These are phyloP conservation scores for Caenorhabditis angaria DNA, from an alignment of 2,888 invertebrate species.

Conservation along the genomic window DNA sequence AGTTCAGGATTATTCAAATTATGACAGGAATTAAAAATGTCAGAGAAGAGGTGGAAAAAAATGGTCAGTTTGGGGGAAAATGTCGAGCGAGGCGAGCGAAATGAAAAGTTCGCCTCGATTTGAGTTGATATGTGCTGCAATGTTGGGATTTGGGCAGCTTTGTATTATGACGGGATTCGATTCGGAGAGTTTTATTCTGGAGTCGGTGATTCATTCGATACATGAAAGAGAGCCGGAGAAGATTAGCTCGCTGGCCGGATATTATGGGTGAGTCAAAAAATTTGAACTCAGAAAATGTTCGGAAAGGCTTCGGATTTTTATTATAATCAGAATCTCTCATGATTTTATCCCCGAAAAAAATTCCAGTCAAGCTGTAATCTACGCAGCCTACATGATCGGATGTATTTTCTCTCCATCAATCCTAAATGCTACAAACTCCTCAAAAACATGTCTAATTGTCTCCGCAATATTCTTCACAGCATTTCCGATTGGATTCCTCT, in stretches of 20 bases:
- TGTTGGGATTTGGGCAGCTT: constrained; percentile 55
- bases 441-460: constrained; percentile 30
- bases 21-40: no score
- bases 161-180: constrained; percentile 54
- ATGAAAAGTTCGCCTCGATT: constrained; percentile 6
- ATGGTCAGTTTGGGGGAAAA: no score
- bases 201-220: constrained; percentile 57
- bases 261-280: constrained; percentile 50
- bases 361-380: constrained; percentile 49
- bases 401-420: constrained; percentile 48
- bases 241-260: constrained; percentile 53
- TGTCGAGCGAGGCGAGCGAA: no score
- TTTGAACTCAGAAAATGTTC: no score
- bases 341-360: not conserved
- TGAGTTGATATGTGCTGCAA: constrained; percentile 44
- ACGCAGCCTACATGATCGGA: constrained; percentile 35
- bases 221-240: constrained; percentile 49
- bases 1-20: no score
- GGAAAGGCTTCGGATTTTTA: no score
- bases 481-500: constrained; percentile 49
- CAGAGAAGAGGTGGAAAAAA: no score
- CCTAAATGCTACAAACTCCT: constrained; percentile 26
- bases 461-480: constrained; percentile 35
- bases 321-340: not conserved
- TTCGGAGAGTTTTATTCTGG: constrained; percentile 51